Percentiles rank a stretch among this genome's conserved stretches.
Evolutionary conservation across 1,140 invertebrate genomes (phyloP).

Genomic region (Drosophila takahashii): DNA sequence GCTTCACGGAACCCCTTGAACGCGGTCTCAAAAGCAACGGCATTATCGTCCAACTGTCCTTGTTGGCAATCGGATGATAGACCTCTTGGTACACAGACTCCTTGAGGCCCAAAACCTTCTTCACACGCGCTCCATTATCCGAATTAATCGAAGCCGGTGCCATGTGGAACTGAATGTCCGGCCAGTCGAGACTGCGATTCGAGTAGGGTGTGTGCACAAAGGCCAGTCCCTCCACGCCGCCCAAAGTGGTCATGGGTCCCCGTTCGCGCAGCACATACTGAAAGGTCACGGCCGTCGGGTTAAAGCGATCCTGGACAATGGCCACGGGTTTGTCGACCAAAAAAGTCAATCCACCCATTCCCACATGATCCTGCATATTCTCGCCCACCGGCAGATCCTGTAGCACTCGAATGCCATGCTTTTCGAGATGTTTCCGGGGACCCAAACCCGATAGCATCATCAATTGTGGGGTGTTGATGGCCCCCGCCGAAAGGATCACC

Average conservation of each 20-base stretch:
- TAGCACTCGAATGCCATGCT: constrained; percentile 89
- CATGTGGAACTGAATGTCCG: constrained; percentile 95
- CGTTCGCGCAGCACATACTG: constrained; percentile 91
- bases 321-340: constrained; percentile 91
- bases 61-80: constrained; percentile 90
- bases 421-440: constrained; percentile 89
- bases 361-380: constrained; percentile 93
- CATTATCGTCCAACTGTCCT: constrained; percentile 93
- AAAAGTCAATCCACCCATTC: constrained; percentile 92
- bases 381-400: constrained; percentile 91
- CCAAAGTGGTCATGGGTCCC: constrained; percentile 93
- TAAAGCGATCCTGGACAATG: constrained; percentile 90
- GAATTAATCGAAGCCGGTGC: constrained; percentile 93
- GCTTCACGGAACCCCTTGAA: constrained; percentile 91
- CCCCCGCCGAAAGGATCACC: constrained; percentile 91
- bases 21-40: constrained; percentile 92
- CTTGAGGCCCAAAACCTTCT: constrained; percentile 92
- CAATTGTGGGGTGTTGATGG: constrained; percentile 92
- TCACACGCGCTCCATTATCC: constrained; percentile 90
- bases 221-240: constrained; percentile 93
- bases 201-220: constrained; percentile 94
- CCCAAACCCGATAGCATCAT: constrained; percentile 95
- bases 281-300: constrained; percentile 91
- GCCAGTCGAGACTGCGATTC: constrained; percentile 89
- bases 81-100: constrained; percentile 92